Percentiles rank a stretch among this genome's conserved stretches.
Conservation (phyloP, 2,888 invertebrate genomes). For the Brenthis daphne region DNA sequence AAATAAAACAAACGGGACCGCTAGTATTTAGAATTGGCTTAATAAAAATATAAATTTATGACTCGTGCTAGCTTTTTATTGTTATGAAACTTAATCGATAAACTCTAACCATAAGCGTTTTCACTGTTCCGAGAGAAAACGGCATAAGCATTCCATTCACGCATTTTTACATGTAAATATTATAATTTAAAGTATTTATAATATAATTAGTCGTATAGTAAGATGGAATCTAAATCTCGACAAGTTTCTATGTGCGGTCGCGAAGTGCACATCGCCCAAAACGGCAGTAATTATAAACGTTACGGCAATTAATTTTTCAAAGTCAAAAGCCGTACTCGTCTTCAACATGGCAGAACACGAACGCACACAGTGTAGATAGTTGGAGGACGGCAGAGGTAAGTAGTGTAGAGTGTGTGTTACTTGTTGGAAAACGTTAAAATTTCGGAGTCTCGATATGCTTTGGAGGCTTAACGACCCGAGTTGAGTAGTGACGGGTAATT, state of each 20-base stretch:
- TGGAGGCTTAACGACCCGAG: conserved; percentile 60
- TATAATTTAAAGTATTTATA: conserved; percentile 35
- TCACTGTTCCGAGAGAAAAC: conserved; percentile 17
- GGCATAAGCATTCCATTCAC: conserved; percentile 15
- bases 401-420: conserved; percentile 1
- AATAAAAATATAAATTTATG: conserved; percentile 34
- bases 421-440: conserved; percentile 38
- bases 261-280: conserved; percentile 49
- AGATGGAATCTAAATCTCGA: conserved; percentile 42
- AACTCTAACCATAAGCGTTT: conserved; percentile 7
- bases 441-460: conserved; percentile 64
- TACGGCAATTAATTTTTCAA: conserved; percentile 79
- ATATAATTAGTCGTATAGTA: conserved; percentile 41
- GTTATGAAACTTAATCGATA: conserved; percentile 22
- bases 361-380: not conserved
- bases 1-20: conserved; percentile 31
- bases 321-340: conserved; percentile 61
- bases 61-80: conserved; percentile 32
- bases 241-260: conserved; percentile 35
- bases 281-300: conserved; percentile 68
- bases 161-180: conserved; percentile 1
- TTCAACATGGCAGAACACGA: conserved; percentile 17
- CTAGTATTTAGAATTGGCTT: conserved; percentile 28
- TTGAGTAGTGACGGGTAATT: conserved; percentile 58
- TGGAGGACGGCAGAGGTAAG: no score